Conservation (phyloP, 2,797 vertebrate genomes). For the Artibeus lituratus region DNA sequence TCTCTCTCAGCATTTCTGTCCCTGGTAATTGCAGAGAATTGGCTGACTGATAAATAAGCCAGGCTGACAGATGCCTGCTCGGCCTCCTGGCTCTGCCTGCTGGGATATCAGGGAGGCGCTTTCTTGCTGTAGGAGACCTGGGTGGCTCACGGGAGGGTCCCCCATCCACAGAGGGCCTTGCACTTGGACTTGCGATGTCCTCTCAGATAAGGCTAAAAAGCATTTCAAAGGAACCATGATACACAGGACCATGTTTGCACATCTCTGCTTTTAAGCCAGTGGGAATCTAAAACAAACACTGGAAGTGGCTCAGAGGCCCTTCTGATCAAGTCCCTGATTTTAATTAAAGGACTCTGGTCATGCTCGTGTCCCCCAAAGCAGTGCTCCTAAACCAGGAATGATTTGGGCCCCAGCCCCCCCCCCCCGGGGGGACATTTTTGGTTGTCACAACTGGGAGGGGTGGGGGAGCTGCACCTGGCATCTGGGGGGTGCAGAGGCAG, state of each 20-base stretch:
- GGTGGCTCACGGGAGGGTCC: neutral
- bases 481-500: neutral
- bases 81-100: neutral
- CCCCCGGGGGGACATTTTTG: neutral
- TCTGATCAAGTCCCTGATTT: neutral
- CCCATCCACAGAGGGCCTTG: neutral
- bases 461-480: neutral
- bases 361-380: neutral
- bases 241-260: neutral
- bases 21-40: neutral
- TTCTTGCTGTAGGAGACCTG: neutral
- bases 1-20: neutral
- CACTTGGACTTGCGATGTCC: too few relatives aligned
- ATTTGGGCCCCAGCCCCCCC: neutral
- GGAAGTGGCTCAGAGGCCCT: neutral
- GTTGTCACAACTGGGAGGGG: neutral
- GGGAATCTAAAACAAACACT: neutral
- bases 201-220: neutral
- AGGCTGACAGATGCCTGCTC: neutral
- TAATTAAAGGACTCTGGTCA: neutral
- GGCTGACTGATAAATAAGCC: constrained; percentile 24
- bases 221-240: neutral
- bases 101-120: neutral
- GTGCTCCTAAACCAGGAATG: neutral
- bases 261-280: neutral